phyloP scores from a whole-genome alignment of 2,888 invertebrate genomes.

The Punctoribates punctum region DNA sequence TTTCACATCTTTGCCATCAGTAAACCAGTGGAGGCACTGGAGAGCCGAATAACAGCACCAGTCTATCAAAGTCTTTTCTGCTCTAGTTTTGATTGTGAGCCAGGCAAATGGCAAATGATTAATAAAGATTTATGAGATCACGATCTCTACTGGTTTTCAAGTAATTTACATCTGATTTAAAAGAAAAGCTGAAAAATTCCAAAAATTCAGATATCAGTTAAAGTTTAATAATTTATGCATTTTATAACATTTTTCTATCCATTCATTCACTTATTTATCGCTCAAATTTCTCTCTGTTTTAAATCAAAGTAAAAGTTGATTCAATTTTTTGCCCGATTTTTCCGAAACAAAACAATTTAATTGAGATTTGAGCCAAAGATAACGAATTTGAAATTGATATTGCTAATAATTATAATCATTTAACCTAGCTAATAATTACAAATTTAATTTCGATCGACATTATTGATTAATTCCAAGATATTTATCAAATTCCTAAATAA shows the following conservation, averaged over 20 bases:
- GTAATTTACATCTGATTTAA: neutral
- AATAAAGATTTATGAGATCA: constrained; percentile 22
- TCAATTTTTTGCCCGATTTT: too few relatives aligned
- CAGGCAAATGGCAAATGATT: neutral
- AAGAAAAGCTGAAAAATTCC: neutral
- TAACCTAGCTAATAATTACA: too few relatives aligned
- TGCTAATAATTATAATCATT: too few relatives aligned
- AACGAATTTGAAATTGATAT: too few relatives aligned
- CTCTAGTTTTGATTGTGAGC: neutral
- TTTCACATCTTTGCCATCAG: neutral
- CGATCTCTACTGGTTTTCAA: constrained; percentile 9
- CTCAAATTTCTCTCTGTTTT: too few relatives aligned
- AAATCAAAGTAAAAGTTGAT: too few relatives aligned
- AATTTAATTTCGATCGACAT: too few relatives aligned
- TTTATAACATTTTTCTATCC: neutral
- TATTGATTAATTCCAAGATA: too few relatives aligned
- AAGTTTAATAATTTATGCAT: neutral
- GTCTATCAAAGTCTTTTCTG: neutral
- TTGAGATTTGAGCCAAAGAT: too few relatives aligned
- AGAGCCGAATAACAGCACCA: neutral
- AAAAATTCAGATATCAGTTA: neutral
- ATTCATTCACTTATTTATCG: too few relatives aligned
- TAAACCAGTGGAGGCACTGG: neutral
- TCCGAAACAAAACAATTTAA: too few relatives aligned
- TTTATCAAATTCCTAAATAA: too few relatives aligned